phyloP scores from a whole-genome alignment of 1,140 invertebrate species.

The Helicorthomorpha holstii region DNA sequence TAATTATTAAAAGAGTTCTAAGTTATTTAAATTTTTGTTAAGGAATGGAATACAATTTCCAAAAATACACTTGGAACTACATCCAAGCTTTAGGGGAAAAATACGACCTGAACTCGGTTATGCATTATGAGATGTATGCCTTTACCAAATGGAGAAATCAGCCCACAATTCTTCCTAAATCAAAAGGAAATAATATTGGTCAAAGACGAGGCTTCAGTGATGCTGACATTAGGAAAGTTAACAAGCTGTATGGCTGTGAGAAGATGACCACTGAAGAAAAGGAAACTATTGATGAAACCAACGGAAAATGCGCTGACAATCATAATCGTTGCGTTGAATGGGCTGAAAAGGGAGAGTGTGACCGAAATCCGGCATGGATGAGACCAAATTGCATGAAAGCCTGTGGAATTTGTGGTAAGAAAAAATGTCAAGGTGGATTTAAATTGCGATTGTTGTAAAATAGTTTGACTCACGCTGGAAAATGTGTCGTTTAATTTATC shows the following conservation, averaged over 20 bases:
- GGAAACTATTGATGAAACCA: background rate
- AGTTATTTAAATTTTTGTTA: constrained; percentile 7
- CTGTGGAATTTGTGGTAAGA: background rate
- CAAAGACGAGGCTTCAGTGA: constrained; percentile 27
- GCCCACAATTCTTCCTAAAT: constrained; percentile 32
- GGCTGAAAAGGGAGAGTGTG: background rate
- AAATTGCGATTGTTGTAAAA: background rate
- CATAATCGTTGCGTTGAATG: background rate
- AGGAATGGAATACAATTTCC: constrained; percentile 30
- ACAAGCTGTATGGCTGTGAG: constrained; percentile 2
- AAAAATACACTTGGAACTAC: constrained; percentile 22
- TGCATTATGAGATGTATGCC: constrained; percentile 35
- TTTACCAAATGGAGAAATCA: constrained; percentile 30
- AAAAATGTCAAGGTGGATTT: background rate
- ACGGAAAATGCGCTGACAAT: background rate
- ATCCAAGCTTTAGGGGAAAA: constrained; percentile 26
- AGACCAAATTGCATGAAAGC: background rate
- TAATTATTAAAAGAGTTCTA: background rate
- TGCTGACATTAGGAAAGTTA: constrained; percentile 9
- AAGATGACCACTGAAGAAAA: background rate
- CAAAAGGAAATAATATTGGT: constrained; percentile 22
- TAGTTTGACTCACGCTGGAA: background rate
- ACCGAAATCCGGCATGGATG: background rate
- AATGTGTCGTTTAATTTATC: background rate
- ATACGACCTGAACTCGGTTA: constrained; percentile 38